Base-by-base conservation (phyloP, 2,888 invertebrate species). In the Alloplasta piceator region DNA sequence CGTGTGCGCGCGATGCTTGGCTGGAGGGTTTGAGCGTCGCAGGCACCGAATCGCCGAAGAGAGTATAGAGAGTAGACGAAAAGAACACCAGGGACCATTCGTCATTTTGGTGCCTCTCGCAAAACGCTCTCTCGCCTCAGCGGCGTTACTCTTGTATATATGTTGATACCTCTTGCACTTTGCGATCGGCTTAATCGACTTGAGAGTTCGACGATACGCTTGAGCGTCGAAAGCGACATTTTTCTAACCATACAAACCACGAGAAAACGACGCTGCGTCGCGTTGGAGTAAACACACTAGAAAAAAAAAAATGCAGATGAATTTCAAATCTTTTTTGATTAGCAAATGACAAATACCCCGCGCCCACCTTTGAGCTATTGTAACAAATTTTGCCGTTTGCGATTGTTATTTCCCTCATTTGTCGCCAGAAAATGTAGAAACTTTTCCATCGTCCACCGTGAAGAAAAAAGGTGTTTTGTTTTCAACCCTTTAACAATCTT, bases 31-130 rank as follows among this genome's bases (percentile, higher is more conserved):
- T 58, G 63, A 16, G 38, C 66, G 36, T 36, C 55, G 48, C 61
- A 39, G 60, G 66, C 70, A 58, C 39, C 52, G 14, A 26, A 26
- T 26, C 3, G 26, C 26, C 26, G 26, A 26, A 16, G 70, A 39
- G 55, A 55, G 68, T 61, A 77, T 52, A 55, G 26, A 26, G 48
- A 48, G 56, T 64, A 74, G 66, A 74, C 74, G 63, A 66, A 74
- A 55, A 72, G 76, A 73, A 63, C 55, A 76, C 61, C 52, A 6
- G 63, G 50, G 58, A 68, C 82, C 61, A 83, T 83, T 75, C 78
- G 83, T 82, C 83, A 83, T 82, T 75, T 74, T 55, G 58, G 73
- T 80, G 72, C 83, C 76, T 83, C 58, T 63, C 67, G 63, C 55
- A 67, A 67, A 75, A 75, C 56, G 71, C 55, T 72, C 14, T 66